Evolutionary conservation across 2,797 vertebrate genomes (phyloP).

Genomic region (Pteropus rufus): DNA sequence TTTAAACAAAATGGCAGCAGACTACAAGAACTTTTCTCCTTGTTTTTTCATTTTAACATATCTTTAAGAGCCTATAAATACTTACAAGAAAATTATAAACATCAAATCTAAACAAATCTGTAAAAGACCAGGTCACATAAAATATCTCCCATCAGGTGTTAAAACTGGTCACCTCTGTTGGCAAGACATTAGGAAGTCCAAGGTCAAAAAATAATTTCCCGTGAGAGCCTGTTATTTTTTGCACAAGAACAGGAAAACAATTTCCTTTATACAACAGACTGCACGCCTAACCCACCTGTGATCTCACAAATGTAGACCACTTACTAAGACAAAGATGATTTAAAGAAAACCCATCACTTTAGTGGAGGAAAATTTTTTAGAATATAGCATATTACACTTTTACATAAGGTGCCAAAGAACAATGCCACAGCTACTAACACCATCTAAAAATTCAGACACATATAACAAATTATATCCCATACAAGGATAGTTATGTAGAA

Average conservation of each 20-base stretch:
- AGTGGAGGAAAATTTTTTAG: not conserved
- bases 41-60: not conserved
- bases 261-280: not conserved
- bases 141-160: not conserved
- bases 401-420: not conserved
- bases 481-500: not conserved
- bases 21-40: not conserved
- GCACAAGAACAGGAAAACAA: not conserved
- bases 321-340: conserved; percentile 9
- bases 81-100: not conserved
- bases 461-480: not conserved
- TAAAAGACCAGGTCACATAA: conserved; percentile 7
- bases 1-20: not conserved
- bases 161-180: conserved; percentile 15
- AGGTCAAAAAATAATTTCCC: not conserved
- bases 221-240: not conserved
- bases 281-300: not conserved
- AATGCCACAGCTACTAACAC: not conserved
- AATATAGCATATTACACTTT: not conserved
- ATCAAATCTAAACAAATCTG: not conserved
- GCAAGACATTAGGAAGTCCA: not conserved
- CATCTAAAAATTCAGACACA: not conserved
- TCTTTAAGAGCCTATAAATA: not conserved
- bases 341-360: not conserved
- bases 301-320: not conserved